Percentiles rank a stretch among this genome's conserved stretches.
These are phyloP conservation scores for Temnothorax longispinosus DNA, from an alignment of 1,140 invertebrate genomes.

Conservation along the genomic window DNA sequence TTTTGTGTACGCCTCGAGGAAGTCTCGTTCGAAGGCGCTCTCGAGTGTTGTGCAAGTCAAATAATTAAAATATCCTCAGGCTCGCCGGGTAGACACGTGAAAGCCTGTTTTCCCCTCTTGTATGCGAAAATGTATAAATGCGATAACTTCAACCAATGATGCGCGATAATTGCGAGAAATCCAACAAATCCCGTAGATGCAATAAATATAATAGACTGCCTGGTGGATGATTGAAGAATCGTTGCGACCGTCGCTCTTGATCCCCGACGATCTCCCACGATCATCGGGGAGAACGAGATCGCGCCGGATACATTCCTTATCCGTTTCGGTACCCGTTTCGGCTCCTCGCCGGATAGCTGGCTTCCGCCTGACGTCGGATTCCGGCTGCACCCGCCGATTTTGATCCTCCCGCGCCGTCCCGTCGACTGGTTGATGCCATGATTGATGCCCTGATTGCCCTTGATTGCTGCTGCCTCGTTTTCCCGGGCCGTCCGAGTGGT, in stretches of 20 bases:
- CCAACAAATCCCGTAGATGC: constrained; percentile 22
- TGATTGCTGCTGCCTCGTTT: constrained; percentile 50
- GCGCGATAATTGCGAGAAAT: constrained; percentile 1
- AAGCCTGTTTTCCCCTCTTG: constrained; percentile 40
- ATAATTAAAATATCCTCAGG: constrained; percentile 17
- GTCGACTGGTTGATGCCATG: constrained; percentile 29
- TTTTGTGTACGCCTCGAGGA: not conserved
- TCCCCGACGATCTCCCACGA: constrained; percentile 16
- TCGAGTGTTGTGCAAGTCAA: constrained; percentile 31
- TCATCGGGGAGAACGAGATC: constrained; percentile 30
- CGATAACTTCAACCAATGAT: constrained; percentile 11
- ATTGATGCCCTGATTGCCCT: constrained; percentile 21
- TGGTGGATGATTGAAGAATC: constrained; percentile 7
- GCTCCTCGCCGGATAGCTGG: constrained; percentile 12
- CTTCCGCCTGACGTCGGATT: constrained; percentile 19
- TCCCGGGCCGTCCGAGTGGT: constrained; percentile 28
- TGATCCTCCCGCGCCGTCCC: constrained; percentile 25
- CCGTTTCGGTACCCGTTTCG: constrained; percentile 18
- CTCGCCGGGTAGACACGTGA: constrained; percentile 40
- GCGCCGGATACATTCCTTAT: constrained; percentile 26
- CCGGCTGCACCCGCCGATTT: constrained; percentile 41
- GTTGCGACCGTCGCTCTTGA: constrained; percentile 39
- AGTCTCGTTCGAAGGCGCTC: constrained; percentile 25
- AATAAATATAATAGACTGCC: constrained; percentile 3
- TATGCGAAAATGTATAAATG: constrained; percentile 30